phyloP scores from a whole-genome alignment of 1,140 invertebrate species.

The Sitodiplosis mosellana region DNA sequence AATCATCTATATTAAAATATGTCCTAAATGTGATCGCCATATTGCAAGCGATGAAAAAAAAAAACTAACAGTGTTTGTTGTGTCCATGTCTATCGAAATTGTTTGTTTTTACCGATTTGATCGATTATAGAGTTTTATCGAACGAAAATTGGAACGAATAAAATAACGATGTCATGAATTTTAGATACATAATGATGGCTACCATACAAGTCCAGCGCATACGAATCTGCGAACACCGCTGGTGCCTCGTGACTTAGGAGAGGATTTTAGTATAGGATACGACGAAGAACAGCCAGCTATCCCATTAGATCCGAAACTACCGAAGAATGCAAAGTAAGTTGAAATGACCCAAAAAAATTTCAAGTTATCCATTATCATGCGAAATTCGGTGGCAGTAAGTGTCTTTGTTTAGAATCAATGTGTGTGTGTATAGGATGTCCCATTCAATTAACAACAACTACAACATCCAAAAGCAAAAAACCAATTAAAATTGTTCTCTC shows the following conservation, averaged over 20 bases:
- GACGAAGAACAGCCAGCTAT: slow-evolving; percentile 22
- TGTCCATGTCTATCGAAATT: background rate
- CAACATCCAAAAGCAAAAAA: background rate
- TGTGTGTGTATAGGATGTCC: background rate
- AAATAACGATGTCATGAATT: slow-evolving; percentile 3
- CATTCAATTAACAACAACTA: background rate
- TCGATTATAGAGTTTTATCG: slow-evolving; percentile 11
- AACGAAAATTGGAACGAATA: background rate
- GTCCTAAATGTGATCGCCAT: background rate
- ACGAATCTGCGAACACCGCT: slow-evolving; percentile 31
- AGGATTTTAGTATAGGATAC: slow-evolving; percentile 29
- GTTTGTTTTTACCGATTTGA: background rate
- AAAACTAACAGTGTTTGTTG: background rate
- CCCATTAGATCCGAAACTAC: slow-evolving; percentile 27
- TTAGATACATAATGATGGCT: slow-evolving; percentile 31
- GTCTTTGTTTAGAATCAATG: background rate
- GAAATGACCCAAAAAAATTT: too few relatives aligned
- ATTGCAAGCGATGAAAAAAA: background rate
- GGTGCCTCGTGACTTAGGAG: slow-evolving; percentile 36
- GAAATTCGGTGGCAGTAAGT: too few relatives aligned
- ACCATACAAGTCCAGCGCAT: slow-evolving; percentile 69
- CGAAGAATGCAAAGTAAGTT: slow-evolving; percentile 86
- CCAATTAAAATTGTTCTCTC: background rate
- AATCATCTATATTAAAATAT: too few relatives aligned
- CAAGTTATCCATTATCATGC: too few relatives aligned